Conservation (phyloP, 2,888 invertebrate species). For the Cremastinae sp. region DNA sequence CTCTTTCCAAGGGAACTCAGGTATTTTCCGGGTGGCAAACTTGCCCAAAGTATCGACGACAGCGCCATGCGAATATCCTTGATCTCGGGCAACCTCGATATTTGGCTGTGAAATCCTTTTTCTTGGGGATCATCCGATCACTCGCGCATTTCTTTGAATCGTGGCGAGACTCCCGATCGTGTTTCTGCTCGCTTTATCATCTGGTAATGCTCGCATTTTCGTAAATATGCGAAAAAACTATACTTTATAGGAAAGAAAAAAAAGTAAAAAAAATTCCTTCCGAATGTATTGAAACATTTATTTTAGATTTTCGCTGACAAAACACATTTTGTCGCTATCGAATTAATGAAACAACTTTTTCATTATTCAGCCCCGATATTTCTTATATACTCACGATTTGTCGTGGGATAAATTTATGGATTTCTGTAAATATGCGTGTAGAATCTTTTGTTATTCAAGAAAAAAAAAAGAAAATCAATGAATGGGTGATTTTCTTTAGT, state of each 20-base stretch:
- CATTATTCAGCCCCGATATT: too few species aligned
- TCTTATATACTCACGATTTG: too few species aligned
- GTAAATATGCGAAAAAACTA: not conserved
- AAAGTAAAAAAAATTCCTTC: not conserved
- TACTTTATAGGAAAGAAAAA: not conserved
- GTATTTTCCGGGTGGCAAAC: conserved; percentile 35
- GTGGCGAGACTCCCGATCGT: conserved; percentile 59
- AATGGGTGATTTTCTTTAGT: not conserved
- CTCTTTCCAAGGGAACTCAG: conserved; percentile 29
- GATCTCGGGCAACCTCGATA: conserved; percentile 55
- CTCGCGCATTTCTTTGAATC: conserved; percentile 53
- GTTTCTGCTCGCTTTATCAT: conserved; percentile 47
- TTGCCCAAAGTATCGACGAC: not conserved
- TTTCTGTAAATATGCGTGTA: too few species aligned
- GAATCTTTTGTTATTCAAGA: too few species aligned
- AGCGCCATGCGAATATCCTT: conserved; percentile 51
- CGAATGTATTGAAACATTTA: not conserved
- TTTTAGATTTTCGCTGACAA: too few species aligned
- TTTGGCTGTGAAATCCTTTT: conserved; percentile 35
- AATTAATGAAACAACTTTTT: too few species aligned
- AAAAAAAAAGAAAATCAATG: not conserved
- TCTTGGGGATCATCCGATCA: conserved; percentile 49
- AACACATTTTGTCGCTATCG: too few species aligned
- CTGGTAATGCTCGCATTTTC: conserved; percentile 21
- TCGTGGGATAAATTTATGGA: too few species aligned